Evolutionary conservation across 2,888 invertebrate species (phyloP), one percentile per base, ranked within the genome.

Genomic region (Biston stratarius): DNA sequence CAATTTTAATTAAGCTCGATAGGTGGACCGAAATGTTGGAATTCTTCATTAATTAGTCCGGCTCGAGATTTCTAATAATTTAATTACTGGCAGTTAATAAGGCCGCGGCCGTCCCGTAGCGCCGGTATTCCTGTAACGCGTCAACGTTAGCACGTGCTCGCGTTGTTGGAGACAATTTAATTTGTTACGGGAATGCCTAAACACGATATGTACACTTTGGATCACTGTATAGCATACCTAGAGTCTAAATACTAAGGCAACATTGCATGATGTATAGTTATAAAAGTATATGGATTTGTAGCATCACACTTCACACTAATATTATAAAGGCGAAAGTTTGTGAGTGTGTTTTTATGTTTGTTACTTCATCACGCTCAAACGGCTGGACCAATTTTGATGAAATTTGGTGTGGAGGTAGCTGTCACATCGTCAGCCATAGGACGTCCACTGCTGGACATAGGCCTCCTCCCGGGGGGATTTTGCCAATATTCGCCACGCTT

Each of bases 31-130:
- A 91, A 92, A 92, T 92, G 91, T 92, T 90, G 90, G 85, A 92
- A 94, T 94, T 92, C 93, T 93, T 93, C 88, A 83, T 91, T 93
- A 93, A 94, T 94, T 94, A 93, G 93, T 87, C 87, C 85, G 81
- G 86, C 81, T 85, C 84, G 91, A 92, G 93, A 92, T 91, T 92
- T 93, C 93, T 94, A 93, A 93, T 93, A 92, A 94, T 94, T 92
- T 93, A 92, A 92, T 92, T 92, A 92, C 90, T 87, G 84, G 84
- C 87, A 87, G 91, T 92, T 93, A 92, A 91, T 92, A 91, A 91
- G 88, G 34, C 47, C 59, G 80, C 78, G 80, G 75, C 80, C 80
- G 79, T 79, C 82, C 83, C 81, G 83, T 77, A 74, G 91, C 81
- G 83, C 76, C 74, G 91, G 91, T 88, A 92, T 92, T 85, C 87